phyloP scores from a whole-genome alignment of 2,113 vertebrate genomes.

The Corvus cornix region DNA sequence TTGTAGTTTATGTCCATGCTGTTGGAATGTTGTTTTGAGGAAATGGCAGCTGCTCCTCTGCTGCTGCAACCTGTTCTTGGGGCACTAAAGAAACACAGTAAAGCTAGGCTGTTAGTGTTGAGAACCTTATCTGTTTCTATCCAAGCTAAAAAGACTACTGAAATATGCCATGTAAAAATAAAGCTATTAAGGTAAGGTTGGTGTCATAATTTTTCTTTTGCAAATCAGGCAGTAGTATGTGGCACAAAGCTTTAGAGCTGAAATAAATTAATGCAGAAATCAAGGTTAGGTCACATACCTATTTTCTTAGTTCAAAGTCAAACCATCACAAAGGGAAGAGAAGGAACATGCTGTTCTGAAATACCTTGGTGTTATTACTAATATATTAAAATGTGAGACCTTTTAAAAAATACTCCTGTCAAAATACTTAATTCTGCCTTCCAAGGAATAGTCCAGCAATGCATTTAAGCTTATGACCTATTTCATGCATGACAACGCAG shows the following conservation, averaged over 20 bases:
- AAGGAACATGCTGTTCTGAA: not conserved
- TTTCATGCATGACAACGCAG: not conserved
- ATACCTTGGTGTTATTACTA: not conserved
- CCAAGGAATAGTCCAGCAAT: not conserved
- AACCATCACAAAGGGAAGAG: not conserved
- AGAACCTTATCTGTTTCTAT: not conserved
- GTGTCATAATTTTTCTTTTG: not conserved
- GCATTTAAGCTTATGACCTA: not conserved
- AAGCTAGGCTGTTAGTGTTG: not conserved
- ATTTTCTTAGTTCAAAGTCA: not conserved
- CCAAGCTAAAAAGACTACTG: not conserved
- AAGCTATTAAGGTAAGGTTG: not conserved
- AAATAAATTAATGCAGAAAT: constrained; percentile 18
- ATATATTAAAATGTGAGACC: not conserved
- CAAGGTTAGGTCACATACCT: not conserved
- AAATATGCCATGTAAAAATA: not conserved
- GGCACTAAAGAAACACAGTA: not conserved
- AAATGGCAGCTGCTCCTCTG: not conserved
- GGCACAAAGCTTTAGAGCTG: not conserved
- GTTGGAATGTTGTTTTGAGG: not conserved
- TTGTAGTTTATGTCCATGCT: fast-evolving
- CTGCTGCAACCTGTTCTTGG: not conserved
- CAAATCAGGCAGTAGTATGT: not conserved
- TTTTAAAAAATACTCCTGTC: not conserved
- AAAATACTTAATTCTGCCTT: not conserved